Evolutionary conservation across 1,140 invertebrate species (phyloP), one percentile per base, ranked within the genome.

Genomic region (Gryon sp.): DNA sequence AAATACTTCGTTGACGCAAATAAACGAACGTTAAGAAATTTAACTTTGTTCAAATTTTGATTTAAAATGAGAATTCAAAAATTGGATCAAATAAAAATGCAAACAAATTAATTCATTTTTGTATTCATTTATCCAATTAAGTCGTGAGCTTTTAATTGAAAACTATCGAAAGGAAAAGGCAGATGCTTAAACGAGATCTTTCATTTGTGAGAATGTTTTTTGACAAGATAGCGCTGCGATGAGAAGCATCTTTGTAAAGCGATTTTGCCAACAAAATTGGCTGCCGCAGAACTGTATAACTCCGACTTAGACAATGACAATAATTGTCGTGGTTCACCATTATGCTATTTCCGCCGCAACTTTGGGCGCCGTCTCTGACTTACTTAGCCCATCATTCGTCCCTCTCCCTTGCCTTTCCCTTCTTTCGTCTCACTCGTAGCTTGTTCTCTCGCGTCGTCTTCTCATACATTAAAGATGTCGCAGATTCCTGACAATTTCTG

Each of bases 381-480:
- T 34, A 12, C 19, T 62, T 34, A 38, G 2, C 26, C 26, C 26
- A 9, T n/a, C n/a, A n/a, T n/a, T 19, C 11, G 40, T 14, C 41
- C n/a, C 46, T 46, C 48, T 0, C 59, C 24, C 36, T 65, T 34
- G n/a, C 41, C 34, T 34, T 19, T 45, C 53, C 8, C 19, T n/a
- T n/a, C n/a, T n/a, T n/a, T n/a, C n/a, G n/a, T n/a, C n/a, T n/a
- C n/a, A n/a, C n/a, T n/a, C n/a, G n/a, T n/a, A n/a, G n/a, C 18
- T 50, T 48, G n/a, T 52, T 41, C 20, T 45, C 70, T 34, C 40
- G 38, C 41, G 34, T 36, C 45, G 43, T 19, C 32, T 68, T 78
- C 82, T 84, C 84, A 86, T 85, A 85, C 84, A 86, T 85, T 86
- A 85, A 84, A 85, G 83, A 86, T 86, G 74, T 73, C 79, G 74